Base-by-base conservation (phyloP, 2,888 invertebrate genomes). In the Campoletis raptor region DNA sequence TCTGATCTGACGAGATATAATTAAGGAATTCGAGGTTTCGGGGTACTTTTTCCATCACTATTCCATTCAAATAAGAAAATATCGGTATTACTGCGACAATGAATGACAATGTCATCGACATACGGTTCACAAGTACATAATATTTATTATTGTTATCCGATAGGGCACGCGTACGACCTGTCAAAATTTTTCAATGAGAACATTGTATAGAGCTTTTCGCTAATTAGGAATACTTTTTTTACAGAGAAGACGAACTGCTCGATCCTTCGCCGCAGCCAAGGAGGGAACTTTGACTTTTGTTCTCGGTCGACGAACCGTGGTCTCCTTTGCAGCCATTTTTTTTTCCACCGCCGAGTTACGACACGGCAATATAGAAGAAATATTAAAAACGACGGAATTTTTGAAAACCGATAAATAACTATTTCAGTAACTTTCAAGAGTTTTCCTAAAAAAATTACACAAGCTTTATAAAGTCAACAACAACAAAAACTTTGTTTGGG, bases 201-300 rank as follows among this genome's bases (percentile, higher is more conserved):
- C n/a, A 54, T 21, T 54, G 52, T n/a, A 21, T 21, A 18, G n/a
- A 54, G 52, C 52, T 54, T 54, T 54, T n/a, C 8, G n/a, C 52
- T 54, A n/a, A n/a, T 54, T 21, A n/a, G 52, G 8, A n/a, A 54
- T 54, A 54, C 21, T 8, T 54, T n/a, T 4, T 8, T 1, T 54
- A 54, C n/a, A 54, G 52, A 54, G n/a, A 21, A 54, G n/a, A n/a
- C 48, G n/a, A n/a, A 52, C 48, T 1, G 52, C 52, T 54, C n/a
- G 8, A 40, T 40, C 21, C 21, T 54, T 54, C 21, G 52, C n/a
- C 52, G n/a, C n/a, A 54, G 52, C 5, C 52, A n/a, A n/a, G 52
- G n/a, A 54, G n/a, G 52, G n/a, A 54, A 54, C 52, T n/a, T 54
- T 54, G 52, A 54, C 52, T 54, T 54, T 54, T 54, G 52, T n/a